These are phyloP conservation scores for Hydrotaea diabolus DNA, from an alignment of 2,888 invertebrate species.

Conservation along the genomic window DNA sequence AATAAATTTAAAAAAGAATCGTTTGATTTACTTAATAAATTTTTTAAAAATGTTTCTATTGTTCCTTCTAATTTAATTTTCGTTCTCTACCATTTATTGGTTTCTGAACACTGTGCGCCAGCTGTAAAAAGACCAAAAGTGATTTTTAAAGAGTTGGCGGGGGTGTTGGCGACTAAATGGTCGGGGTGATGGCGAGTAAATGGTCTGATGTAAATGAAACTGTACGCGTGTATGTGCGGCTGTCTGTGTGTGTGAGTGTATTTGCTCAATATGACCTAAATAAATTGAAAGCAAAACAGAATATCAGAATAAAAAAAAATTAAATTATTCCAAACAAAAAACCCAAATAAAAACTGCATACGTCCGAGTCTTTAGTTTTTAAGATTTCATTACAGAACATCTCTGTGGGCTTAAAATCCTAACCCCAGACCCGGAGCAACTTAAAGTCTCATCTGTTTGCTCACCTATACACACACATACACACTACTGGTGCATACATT, in stretches of 20 bases:
- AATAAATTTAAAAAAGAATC: no score
- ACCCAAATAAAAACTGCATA: background rate
- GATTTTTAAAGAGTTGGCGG: background rate
- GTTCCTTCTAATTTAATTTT: no score
- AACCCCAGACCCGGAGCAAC: conserved; percentile 2
- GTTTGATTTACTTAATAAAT: no score
- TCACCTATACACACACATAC: background rate
- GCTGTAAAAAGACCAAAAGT: background rate
- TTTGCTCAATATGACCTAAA: conserved; percentile 32
- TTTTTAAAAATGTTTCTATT: no score
- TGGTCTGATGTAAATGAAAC: background rate
- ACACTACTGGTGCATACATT: background rate
- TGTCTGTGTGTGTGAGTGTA: background rate
- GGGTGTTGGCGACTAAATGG: background rate
- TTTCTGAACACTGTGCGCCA: no score
- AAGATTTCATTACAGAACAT: conserved; percentile 7
- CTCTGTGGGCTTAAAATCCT: background rate
- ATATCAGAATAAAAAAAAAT: conserved; percentile 1
- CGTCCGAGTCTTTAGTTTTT: conserved; percentile 4
- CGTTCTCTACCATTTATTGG: no score
- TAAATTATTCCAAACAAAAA: conserved; percentile 1
- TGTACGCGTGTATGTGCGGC: no score
- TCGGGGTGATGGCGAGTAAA: background rate
- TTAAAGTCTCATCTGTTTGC: background rate
- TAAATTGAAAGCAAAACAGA: conserved; percentile 16